A percentile compares a stretch with the other conserved stretches of the same genome.
These are phyloP conservation scores for Trachurus trachurus DNA, from an alignment of 2,797 vertebrate genomes.

Conservation along the genomic window DNA sequence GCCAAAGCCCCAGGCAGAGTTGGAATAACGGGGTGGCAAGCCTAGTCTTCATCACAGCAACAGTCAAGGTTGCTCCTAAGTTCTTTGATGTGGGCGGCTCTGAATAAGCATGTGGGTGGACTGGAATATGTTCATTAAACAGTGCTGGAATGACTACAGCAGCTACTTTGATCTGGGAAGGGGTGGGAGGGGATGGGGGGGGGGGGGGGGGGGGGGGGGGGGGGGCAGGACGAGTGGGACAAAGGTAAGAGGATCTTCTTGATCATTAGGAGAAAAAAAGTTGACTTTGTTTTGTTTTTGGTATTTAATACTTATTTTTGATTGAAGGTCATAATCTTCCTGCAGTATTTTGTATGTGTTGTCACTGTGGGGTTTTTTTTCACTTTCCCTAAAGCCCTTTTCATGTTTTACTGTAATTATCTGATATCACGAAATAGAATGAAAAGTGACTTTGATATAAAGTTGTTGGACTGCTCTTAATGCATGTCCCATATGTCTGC, in stretches of 20 bases:
- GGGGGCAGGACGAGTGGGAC: constrained; percentile 11
- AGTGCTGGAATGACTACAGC: constrained; percentile 65
- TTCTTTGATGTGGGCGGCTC: constrained; percentile 78
- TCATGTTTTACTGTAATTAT: constrained; percentile 5
- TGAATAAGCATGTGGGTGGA: constrained; percentile 76
- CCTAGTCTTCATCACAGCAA: constrained; percentile 56
- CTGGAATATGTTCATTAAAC: constrained; percentile 80
- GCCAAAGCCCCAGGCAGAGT: constrained; percentile 40
- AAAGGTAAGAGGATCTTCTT: constrained; percentile 20
- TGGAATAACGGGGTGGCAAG: constrained; percentile 41
- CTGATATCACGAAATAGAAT: not conserved
- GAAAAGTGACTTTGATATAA: constrained; percentile 11
- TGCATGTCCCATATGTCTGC: not conserved
- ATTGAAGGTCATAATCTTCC: not conserved
- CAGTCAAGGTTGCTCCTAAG: constrained; percentile 66
- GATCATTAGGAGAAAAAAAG: constrained; percentile 49
- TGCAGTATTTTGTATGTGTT: constrained; percentile 1
- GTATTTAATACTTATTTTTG: constrained; percentile 6
- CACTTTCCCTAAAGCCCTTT: not conserved
- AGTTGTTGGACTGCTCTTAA: constrained; percentile 7
- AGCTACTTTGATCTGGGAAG: constrained; percentile 66
- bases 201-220: not conserved
- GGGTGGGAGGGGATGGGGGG: constrained; percentile 8
- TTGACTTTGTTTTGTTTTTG: constrained; percentile 37
- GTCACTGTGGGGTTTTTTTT: not conserved